Evolutionary conservation across 1,140 invertebrate species (phyloP).

Genomic region (Bombus confusus): DNA sequence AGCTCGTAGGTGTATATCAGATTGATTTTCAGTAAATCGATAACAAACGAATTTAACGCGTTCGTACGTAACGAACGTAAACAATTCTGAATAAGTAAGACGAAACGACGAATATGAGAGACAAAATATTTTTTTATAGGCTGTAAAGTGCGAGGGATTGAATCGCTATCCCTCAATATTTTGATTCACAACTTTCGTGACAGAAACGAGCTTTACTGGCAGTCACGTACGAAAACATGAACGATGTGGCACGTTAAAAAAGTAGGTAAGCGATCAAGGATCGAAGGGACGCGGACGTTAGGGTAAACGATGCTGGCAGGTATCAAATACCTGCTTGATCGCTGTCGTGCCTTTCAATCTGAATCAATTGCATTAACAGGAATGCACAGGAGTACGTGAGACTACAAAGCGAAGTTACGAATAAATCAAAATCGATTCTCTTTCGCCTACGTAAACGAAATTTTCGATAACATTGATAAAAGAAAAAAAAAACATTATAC

Average conservation of each 20-base stretch:
- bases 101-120: constrained; percentile 2
- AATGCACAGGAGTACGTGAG: not conserved
- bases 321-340: constrained; percentile 70
- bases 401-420: not conserved
- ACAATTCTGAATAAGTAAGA: not conserved
- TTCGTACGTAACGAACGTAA: not conserved
- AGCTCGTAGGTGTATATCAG: not conserved
- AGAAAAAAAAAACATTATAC: no score
- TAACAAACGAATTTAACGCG: not conserved
- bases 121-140: constrained; percentile 59
- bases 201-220: constrained; percentile 60
- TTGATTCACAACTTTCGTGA: constrained; percentile 73
- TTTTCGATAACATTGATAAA: not conserved
- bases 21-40: not conserved
- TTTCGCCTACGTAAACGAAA: not conserved
- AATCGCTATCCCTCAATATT: constrained; percentile 69
- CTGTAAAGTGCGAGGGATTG: constrained; percentile 37
- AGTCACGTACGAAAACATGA: constrained; percentile 74
- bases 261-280: constrained; percentile 69
- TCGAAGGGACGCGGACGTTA: constrained; percentile 62
- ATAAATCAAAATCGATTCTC: not conserved
- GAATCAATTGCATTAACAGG: constrained; percentile 17
- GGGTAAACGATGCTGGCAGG: constrained; percentile 71
- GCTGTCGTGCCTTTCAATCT: constrained; percentile 22
- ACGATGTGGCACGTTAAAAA: constrained; percentile 63